A percentile compares a stretch with the other conserved stretches of the same genome.
phyloP scores from a whole-genome alignment of 2,113 vertebrate genomes.

The Cyphomyrus discorhynchus region DNA sequence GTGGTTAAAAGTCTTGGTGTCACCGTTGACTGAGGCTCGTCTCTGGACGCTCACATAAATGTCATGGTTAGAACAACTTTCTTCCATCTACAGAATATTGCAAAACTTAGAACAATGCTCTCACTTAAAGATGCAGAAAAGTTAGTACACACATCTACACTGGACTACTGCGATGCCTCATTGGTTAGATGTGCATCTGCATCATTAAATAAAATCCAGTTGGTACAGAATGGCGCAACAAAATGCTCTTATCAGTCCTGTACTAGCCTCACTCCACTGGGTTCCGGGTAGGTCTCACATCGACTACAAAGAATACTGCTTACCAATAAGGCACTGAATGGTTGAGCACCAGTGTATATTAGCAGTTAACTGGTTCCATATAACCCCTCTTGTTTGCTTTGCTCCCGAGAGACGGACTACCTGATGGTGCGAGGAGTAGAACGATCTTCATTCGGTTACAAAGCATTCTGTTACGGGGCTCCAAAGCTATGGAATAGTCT shows the following conservation, averaged over 20 bases:
- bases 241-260: neutral
- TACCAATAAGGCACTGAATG: neutral
- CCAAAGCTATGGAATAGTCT: neutral
- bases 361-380: neutral
- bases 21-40: too few relatives aligned
- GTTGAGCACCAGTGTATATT: neutral
- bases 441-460: neutral
- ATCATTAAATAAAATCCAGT: neutral
- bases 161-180: neutral
- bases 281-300: neutral
- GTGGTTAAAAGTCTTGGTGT: too few relatives aligned
- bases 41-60: too few relatives aligned
- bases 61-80: too few relatives aligned
- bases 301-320: neutral
- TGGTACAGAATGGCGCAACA: neutral
- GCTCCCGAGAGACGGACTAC: neutral
- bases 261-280: neutral
- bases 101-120: neutral
- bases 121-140: neutral
- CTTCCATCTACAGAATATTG: too few relatives aligned
- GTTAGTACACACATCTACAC: neutral
- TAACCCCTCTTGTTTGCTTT: neutral
- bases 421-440: neutral
- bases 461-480: neutral
- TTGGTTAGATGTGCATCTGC: neutral